These are phyloP conservation scores for Grantiella picta DNA, from an alignment of 2,113 vertebrate species.

Conservation along the genomic window DNA sequence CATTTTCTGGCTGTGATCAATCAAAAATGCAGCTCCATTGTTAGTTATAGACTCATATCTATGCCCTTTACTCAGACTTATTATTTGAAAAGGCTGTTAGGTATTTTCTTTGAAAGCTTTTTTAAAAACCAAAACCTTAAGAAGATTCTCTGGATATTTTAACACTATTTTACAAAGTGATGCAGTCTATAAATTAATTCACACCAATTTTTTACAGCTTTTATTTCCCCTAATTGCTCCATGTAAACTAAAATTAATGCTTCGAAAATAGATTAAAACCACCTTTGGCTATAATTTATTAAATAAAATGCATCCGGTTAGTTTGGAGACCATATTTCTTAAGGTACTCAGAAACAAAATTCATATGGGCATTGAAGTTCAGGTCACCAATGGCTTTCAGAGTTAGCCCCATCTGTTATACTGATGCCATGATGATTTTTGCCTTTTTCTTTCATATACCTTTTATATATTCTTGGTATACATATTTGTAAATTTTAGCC, in stretches of 20 bases:
- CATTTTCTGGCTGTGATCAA: background rate
- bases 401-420: background rate
- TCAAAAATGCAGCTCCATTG: background rate
- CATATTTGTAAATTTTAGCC: too few relatives aligned
- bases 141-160: background rate
- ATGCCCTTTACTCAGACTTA: background rate
- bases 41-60: background rate
- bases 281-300: background rate
- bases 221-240: background rate
- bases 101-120: background rate
- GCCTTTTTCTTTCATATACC: too few relatives aligned
- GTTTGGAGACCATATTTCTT: background rate
- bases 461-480: too few relatives aligned
- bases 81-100: background rate
- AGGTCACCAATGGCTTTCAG: background rate
- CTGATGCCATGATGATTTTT: too few relatives aligned
- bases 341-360: background rate
- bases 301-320: background rate
- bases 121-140: background rate
- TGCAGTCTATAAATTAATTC: background rate
- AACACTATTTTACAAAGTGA: background rate
- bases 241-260: background rate
- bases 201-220: background rate
- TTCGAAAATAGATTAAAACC: background rate
- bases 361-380: background rate